phyloP scores from a whole-genome alignment of 2,888 invertebrate genomes.

The Phyllotreta cruciferae region DNA sequence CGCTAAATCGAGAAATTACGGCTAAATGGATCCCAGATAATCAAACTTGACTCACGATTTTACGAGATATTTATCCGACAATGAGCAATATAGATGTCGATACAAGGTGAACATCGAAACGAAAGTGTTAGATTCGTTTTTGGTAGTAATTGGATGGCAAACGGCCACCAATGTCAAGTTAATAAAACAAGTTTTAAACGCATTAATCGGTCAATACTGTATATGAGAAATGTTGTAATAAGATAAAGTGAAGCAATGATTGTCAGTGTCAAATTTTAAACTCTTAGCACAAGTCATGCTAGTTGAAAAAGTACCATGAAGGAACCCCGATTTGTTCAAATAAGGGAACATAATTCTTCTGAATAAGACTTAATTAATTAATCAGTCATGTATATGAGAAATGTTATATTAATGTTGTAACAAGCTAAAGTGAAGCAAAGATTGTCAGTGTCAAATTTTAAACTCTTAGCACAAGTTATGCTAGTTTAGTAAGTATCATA shows the following conservation, averaged over 20 bases:
- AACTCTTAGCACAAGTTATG: too few relatives aligned
- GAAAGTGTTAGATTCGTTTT: conserved; percentile 5
- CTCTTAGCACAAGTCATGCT: too few relatives aligned
- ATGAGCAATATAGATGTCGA: conserved; percentile 17
- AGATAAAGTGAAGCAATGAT: background rate
- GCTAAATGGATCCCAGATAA: conserved; percentile 6
- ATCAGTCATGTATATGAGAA: too few relatives aligned
- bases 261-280: background rate
- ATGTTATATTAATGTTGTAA: too few relatives aligned
- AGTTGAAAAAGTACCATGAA: too few relatives aligned
- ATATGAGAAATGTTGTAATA: conserved; percentile 3
- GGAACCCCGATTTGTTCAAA: too few relatives aligned
- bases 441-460: too few relatives aligned
- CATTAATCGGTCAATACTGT: background rate
- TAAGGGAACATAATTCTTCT: too few relatives aligned
- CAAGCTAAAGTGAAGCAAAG: too few relatives aligned
- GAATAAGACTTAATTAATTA: too few relatives aligned
- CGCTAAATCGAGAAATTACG: conserved; percentile 16
- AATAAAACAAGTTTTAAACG: conserved; percentile 1
- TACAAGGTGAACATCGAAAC: conserved; percentile 26
- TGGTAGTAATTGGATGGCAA: conserved; percentile 3
- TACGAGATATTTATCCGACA: conserved; percentile 4
- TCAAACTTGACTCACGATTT: background rate
- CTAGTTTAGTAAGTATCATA: too few relatives aligned
- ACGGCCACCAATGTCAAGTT: conserved; percentile 3